Conservation (phyloP, 2,888 invertebrate species). For the Deroplatys truncata region DNA sequence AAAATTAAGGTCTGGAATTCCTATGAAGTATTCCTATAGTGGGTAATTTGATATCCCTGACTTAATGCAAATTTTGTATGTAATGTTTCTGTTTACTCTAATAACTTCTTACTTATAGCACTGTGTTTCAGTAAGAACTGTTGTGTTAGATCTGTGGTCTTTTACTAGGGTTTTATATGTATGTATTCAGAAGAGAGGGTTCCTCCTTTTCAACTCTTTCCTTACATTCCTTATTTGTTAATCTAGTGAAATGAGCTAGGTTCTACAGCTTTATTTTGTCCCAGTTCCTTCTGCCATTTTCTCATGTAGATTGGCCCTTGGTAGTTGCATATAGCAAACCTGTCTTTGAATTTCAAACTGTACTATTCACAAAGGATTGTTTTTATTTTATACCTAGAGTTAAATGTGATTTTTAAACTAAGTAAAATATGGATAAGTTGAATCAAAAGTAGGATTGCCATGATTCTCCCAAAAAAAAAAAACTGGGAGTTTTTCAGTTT, state of each 20-base stretch:
- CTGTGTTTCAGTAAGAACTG: neutral
- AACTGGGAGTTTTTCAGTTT: no score
- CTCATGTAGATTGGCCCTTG: neutral
- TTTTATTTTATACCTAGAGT: neutral
- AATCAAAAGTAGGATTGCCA: neutral
- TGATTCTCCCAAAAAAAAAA: no score
- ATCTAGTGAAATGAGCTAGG: neutral
- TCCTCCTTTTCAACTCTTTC: conserved; percentile 5
- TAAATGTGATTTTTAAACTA: neutral
- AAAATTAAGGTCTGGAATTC: no score
- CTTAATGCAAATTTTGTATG: no score
- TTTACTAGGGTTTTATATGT: neutral
- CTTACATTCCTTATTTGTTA: conserved; percentile 9
- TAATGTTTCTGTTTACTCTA: no score
- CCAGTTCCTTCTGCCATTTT: neutral
- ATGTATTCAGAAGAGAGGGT: neutral
- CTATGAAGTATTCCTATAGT: no score
- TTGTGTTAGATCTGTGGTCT: neutral
- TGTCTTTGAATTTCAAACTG: neutral
- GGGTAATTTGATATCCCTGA: no score
- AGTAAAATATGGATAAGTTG: neutral
- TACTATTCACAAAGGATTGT: neutral
- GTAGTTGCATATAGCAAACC: neutral
- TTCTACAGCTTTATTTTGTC: neutral
- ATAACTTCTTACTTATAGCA: neutral